Evolutionary conservation across 2,888 invertebrate genomes (phyloP), one percentile per base, ranked within the genome.

Genomic region (Axea sp.): DNA sequence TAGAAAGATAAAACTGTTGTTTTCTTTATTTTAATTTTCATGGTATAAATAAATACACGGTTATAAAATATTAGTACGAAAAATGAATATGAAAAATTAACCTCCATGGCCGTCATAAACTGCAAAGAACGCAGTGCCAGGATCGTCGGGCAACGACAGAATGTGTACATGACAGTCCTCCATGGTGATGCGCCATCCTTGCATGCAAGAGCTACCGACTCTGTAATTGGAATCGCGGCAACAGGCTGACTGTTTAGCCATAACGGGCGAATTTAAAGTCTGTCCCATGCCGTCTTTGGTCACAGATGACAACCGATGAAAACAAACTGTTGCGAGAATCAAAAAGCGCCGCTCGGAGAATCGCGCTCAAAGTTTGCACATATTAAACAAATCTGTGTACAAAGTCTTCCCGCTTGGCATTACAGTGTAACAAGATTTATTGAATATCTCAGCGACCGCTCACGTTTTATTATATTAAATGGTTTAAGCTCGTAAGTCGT

Each of bases 151-250:
- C 76, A 97, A 87, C 0, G 96, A 94, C 8, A 99, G 89, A 78
- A 99, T 94, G 83, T 98, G 97, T 43, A 98, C 97, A 87, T 99
- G 99, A 0, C 97, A 96, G 89, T 99, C 99, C 89, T 99, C 99
- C 99, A 99, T 99, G 78, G 96, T 96, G 62, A 98, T 94, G 75
- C 99, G 90, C 99, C 99, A 99, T 87, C 99, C 99, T 89, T 99
- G 99, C 99, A 99, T 99, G 85, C 96, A 97, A 11, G 97, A 97
- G 0, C 97, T 96, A n/a, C 97, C 99, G 2, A 99, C 97, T 81
- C 91, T 89, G 77, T 90, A 90, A 28, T 90, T 89, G 17, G 90
- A 88, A 86, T 95, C 94, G 86, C 94, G 92, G 82, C 95, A 94
- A 87, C 93, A 93, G 5, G 94, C 91, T 0, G 95, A 94, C 84